Percentiles rank a stretch among this genome's conserved stretches.
Evolutionary conservation across 2,113 vertebrate species (phyloP).

Genomic region (Dasypus novemcinctus): DNA sequence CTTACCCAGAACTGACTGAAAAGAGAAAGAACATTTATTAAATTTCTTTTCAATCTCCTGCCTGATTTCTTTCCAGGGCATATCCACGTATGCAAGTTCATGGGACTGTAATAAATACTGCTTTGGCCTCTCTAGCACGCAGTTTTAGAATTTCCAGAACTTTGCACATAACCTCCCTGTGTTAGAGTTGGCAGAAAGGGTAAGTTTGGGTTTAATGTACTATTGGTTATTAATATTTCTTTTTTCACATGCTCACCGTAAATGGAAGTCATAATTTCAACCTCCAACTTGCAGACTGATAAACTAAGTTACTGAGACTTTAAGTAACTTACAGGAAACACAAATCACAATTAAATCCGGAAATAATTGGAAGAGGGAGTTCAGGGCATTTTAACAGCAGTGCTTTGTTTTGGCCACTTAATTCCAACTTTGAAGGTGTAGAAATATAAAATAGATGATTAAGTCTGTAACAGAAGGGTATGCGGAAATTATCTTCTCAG

Average conservation of each 20-base stretch:
- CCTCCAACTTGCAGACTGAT: background rate
- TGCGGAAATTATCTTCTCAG: background rate
- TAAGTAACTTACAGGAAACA: slow-evolving; percentile 53
- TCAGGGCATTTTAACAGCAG: slow-evolving; percentile 37
- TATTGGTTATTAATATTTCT: slow-evolving; percentile 17
- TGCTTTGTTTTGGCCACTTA: slow-evolving; percentile 60
- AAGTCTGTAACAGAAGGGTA: slow-evolving; percentile 14
- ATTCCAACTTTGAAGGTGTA: slow-evolving; percentile 23
- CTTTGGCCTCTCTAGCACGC: background rate
- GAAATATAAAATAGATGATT: slow-evolving; percentile 44
- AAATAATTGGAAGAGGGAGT: slow-evolving; percentile 62
- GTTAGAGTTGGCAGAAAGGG: slow-evolving; percentile 14
- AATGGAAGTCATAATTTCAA: slow-evolving; percentile 62
- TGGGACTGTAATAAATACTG: background rate
- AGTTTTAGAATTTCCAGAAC: background rate
- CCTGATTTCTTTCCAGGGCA: background rate
- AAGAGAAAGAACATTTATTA: slow-evolving; percentile 45
- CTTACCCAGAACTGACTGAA: background rate
- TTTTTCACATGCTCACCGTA: background rate
- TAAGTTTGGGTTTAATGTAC: slow-evolving; percentile 12
- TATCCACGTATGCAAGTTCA: background rate
- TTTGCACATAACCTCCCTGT: background rate
- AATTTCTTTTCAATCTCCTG: background rate
- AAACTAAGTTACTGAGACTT: slow-evolving; percentile 64
- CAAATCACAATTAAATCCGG: slow-evolving; percentile 68